These are phyloP conservation scores for Phyllotis vaccarum DNA, from an alignment of 2,797 vertebrate genomes.

Conservation along the genomic window DNA sequence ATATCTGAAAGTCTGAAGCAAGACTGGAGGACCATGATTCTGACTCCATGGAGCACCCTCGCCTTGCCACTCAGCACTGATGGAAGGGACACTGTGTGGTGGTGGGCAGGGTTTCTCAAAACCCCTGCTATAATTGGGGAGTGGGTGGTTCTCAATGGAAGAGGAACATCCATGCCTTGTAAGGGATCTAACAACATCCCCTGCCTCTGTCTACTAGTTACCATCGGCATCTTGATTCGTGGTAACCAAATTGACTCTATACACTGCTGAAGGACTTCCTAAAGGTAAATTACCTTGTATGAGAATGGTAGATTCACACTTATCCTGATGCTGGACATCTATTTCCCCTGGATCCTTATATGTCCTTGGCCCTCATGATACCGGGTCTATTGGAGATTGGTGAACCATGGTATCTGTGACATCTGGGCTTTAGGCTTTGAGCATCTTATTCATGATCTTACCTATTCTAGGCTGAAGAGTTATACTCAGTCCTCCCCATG, in stretches of 20 bases:
- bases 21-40: background rate
- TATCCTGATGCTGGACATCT: background rate
- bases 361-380: background rate
- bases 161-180: background rate
- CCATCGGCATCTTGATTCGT: background rate
- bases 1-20: background rate
- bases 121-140: too few relatives aligned
- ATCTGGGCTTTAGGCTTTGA: background rate
- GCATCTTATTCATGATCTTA: background rate
- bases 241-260: background rate
- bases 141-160: background rate
- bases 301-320: background rate
- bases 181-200: background rate
- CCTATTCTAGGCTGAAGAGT: background rate
- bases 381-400: background rate
- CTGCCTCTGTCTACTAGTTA: background rate
- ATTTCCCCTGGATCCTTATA: background rate
- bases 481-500: background rate
- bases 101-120: background rate
- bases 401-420: background rate
- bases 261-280: background rate
- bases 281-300: background rate
- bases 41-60: background rate
- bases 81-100: background rate
- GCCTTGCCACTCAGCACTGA: background rate